These are phyloP conservation scores for Acanthopleura granulata DNA, from an alignment of 2,888 invertebrate species.

Conservation along the genomic window DNA sequence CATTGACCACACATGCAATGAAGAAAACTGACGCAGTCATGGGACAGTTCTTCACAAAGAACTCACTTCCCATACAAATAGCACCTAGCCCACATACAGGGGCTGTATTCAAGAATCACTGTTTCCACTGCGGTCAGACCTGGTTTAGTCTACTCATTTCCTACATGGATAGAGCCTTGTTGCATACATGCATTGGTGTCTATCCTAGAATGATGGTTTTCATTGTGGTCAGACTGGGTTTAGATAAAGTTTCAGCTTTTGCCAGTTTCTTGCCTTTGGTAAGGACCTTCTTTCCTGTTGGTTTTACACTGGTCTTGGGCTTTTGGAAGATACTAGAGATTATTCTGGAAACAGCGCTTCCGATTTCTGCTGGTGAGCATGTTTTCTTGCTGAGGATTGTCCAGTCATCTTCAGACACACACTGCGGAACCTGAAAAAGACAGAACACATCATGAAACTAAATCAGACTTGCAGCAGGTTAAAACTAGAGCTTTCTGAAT, in stretches of 20 bases:
- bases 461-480: too few species aligned
- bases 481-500: too few species aligned
- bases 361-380: constrained; percentile 43
- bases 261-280: neutral
- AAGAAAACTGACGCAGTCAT: too few species aligned
- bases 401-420: constrained; percentile 52
- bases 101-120: too few species aligned
- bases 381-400: constrained; percentile 38
- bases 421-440: constrained; percentile 44
- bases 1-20: too few species aligned
- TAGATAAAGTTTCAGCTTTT: neutral
- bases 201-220: constrained; percentile 30
- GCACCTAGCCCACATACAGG: too few species aligned
- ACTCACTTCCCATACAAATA: too few species aligned
- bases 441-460: too few species aligned
- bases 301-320: neutral
- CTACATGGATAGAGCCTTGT: too few species aligned
- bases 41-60: too few species aligned
- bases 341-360: constrained; percentile 49
- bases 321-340: constrained; percentile 24
- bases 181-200: neutral
- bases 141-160: too few species aligned
- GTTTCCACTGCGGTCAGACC: too few species aligned
- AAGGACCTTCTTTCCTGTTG: neutral
- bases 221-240: constrained; percentile 26